Evolutionary conservation across 2,797 vertebrate genomes (phyloP).

Genomic region (Amniataba percoides): DNA sequence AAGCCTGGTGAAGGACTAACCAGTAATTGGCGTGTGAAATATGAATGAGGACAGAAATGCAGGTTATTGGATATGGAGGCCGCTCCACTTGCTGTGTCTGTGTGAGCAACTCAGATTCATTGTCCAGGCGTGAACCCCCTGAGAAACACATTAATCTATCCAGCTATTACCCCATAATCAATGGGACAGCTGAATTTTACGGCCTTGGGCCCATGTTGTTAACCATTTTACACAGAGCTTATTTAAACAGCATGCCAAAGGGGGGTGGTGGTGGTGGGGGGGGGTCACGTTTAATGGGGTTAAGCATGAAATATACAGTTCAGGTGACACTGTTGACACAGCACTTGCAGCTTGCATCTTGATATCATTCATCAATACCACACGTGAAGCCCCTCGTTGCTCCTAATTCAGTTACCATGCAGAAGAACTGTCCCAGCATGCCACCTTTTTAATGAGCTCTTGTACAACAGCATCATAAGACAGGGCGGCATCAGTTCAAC

Average conservation of each 20-base stretch:
- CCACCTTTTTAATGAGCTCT: not conserved
- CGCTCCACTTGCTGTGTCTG: slow-evolving; percentile 58
- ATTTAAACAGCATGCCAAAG: slow-evolving; percentile 72
- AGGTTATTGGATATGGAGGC: slow-evolving; percentile 70
- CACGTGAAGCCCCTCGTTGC: slow-evolving; percentile 14
- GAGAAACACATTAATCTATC: slow-evolving; percentile 78
- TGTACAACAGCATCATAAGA: not conserved
- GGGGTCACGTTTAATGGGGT: slow-evolving; percentile 62
- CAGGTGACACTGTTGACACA: slow-evolving; percentile 66
- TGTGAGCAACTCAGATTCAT: slow-evolving; percentile 74
- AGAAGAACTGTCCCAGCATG: not conserved
- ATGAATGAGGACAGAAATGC: slow-evolving; percentile 68
- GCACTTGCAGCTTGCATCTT: slow-evolving; percentile 45
- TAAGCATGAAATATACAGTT: slow-evolving; percentile 64
- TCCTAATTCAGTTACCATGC: slow-evolving; percentile 24
- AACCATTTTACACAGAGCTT: slow-evolving; percentile 79
- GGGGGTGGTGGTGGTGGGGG: too few relatives aligned
- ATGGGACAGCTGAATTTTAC: slow-evolving; percentile 77
- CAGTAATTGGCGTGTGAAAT: slow-evolving; percentile 74
- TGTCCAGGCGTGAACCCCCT: slow-evolving; percentile 64
- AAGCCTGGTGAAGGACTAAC: slow-evolving; percentile 44
- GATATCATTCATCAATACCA: slow-evolving; percentile 41
- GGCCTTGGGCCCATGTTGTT: slow-evolving; percentile 76
- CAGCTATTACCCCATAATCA: slow-evolving; percentile 79
- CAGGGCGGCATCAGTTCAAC: not conserved